phyloP scores from a whole-genome alignment of 2,888 invertebrate species.

The Drosophila subquinaria region DNA sequence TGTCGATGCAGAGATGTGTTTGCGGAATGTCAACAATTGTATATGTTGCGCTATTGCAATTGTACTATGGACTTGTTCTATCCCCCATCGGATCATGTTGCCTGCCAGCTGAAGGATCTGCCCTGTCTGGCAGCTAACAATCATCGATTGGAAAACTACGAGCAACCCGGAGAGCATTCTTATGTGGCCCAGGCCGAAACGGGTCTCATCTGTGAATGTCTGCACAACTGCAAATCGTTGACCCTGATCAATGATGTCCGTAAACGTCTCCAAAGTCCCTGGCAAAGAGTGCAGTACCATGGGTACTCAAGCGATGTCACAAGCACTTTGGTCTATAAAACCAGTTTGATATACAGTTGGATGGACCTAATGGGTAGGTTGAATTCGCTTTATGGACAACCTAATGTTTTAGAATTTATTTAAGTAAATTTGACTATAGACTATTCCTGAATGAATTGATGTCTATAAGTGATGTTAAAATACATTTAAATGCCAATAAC shows the following conservation, averaged over 20 bases:
- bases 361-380: conserved; percentile 85
- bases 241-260: conserved; percentile 67
- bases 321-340: conserved; percentile 84
- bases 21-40: conserved; percentile 80
- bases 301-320: conserved; percentile 82
- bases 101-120: conserved; percentile 73
- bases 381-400: too few species aligned
- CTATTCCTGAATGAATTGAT: too few species aligned
- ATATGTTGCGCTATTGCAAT: conserved; percentile 77
- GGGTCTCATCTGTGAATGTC: conserved; percentile 81
- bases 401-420: not conserved
- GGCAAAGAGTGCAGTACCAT: conserved; percentile 52
- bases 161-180: conserved; percentile 66
- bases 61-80: conserved; percentile 82
- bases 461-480: too few species aligned
- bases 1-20: too few species aligned
- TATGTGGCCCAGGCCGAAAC: conserved; percentile 57
- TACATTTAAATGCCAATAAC: too few species aligned
- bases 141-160: conserved; percentile 59
- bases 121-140: conserved; percentile 79
- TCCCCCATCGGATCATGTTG: conserved; percentile 71
- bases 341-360: conserved; percentile 85
- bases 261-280: conserved; percentile 46
- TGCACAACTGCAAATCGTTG: conserved; percentile 81
- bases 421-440: too few species aligned